A percentile compares a stretch with the other conserved stretches of the same genome.
Evolutionary conservation across 2,113 vertebrate species (phyloP).

Genomic region (Solea solea): DNA sequence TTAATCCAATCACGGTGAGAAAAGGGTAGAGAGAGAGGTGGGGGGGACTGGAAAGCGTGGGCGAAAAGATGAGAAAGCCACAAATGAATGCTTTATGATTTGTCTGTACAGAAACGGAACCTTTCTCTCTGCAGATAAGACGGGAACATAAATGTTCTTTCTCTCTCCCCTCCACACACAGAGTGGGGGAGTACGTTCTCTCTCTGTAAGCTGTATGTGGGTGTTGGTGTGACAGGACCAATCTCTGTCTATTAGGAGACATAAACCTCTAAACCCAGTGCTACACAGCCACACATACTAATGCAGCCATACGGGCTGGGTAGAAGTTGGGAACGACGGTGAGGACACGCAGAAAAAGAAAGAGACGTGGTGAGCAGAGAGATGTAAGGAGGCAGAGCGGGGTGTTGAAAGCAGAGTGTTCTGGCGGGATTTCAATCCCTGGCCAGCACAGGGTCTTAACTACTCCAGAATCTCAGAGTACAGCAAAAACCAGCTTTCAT

Average conservation of each 20-base stretch:
- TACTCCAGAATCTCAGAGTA: conserved; percentile 50
- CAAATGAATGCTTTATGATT: conserved; percentile 70
- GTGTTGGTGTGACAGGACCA: conserved; percentile 77
- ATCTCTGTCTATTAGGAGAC: conserved; percentile 80
- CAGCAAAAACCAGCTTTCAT: conserved; percentile 54
- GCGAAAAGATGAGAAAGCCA: conserved; percentile 36
- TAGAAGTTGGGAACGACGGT: conserved; percentile 55
- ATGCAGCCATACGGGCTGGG: conserved; percentile 56
- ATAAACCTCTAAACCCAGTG: conserved; percentile 77
- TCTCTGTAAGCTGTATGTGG: conserved; percentile 68
- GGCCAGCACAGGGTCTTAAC: conserved; percentile 56
- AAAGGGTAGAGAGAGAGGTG: conserved; percentile 29
- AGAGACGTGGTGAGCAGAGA: conserved; percentile 34
- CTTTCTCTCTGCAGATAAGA: conserved; percentile 66
- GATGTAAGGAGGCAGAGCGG: conserved; percentile 38
- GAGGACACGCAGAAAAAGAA: conserved; percentile 39
- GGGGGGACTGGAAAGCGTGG: conserved; percentile 27
- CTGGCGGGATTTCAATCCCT: conserved; percentile 57
- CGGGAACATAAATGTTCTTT: conserved; percentile 57
- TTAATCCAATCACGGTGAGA: conserved; percentile 69
- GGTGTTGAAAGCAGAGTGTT: conserved; percentile 53
- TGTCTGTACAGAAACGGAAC: conserved; percentile 60
- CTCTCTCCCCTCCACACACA: conserved; percentile 28
- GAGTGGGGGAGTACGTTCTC: conserved; percentile 41
- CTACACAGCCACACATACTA: conserved; percentile 74